Conservation (phyloP, 2,888 invertebrate species). For the Thereva nobilitata region DNA sequence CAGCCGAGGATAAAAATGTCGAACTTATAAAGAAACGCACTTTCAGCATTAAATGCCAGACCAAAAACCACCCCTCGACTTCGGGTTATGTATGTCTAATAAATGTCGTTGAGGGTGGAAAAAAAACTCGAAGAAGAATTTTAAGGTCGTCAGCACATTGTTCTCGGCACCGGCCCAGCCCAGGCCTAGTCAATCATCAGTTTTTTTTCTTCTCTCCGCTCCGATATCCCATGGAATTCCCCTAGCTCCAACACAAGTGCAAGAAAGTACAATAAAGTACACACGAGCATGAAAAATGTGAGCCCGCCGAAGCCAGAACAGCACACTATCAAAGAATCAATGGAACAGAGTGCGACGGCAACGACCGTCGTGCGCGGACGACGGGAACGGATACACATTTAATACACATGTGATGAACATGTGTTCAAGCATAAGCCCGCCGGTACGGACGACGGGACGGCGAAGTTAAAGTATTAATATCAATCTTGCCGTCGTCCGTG, state of each 20-base stretch:
- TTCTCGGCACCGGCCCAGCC: background rate
- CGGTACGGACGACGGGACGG: too few species aligned
- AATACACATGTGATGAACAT: too few species aligned
- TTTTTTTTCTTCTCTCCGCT: background rate
- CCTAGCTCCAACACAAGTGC: background rate
- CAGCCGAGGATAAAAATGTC: too few species aligned
- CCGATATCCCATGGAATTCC: background rate
- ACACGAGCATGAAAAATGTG: too few species aligned
- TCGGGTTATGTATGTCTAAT: slow-evolving; percentile 13
- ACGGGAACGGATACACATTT: too few species aligned
- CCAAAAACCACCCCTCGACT: slow-evolving; percentile 7
- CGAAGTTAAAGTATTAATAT: too few species aligned
- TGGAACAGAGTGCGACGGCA: too few species aligned
- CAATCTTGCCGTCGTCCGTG: too few species aligned
- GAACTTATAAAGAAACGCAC: background rate
- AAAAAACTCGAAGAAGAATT: slow-evolving; percentile 18
- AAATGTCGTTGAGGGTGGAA: background rate
- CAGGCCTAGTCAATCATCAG: slow-evolving; percentile 10
- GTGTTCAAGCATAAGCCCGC: too few species aligned
- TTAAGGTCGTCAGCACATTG: slow-evolving; percentile 29
- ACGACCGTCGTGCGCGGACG: too few species aligned
- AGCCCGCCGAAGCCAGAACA: too few species aligned
- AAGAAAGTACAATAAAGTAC: background rate
- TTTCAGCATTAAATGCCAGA: background rate
- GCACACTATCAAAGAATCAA: too few species aligned